These are phyloP conservation scores for Labia minor DNA, from an alignment of 2,888 invertebrate genomes.

Conservation along the genomic window DNA sequence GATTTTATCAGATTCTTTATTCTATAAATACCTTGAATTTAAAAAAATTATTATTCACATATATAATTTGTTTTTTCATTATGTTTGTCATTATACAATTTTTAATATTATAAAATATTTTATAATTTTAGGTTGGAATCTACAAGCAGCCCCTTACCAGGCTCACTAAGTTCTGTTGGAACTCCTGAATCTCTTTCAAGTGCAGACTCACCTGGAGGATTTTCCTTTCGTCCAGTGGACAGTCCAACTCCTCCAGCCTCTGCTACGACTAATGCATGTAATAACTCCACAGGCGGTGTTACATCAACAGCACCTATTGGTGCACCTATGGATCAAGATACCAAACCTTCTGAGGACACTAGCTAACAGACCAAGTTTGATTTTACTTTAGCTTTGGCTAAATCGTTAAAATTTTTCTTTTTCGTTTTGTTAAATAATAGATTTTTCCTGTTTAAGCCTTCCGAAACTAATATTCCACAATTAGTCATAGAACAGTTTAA, in stretches of 20 bases:
- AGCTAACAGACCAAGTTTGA: background rate
- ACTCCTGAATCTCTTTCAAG: slow-evolving; percentile 51
- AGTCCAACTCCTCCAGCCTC: slow-evolving; percentile 40
- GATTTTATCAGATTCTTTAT: too few species aligned
- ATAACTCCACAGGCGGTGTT: background rate
- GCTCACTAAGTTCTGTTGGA: slow-evolving; percentile 46
- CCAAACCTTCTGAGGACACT: background rate
- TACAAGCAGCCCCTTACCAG: slow-evolving; percentile 41
- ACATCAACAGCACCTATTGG: background rate
- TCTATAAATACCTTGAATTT: too few species aligned
- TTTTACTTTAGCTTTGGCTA: background rate
- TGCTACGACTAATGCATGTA: background rate
- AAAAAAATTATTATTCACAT: too few species aligned
- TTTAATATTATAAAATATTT: too few species aligned
- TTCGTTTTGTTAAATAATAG: too few species aligned
- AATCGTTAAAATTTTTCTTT: background rate
- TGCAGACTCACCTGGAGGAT: slow-evolving; percentile 46
- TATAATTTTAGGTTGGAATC: slow-evolving; percentile 21
- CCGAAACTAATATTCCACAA: background rate
- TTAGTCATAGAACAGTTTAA: background rate
- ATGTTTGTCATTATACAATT: background rate
- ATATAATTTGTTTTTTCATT: too few species aligned
- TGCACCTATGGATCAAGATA: background rate
- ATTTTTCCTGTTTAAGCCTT: background rate
- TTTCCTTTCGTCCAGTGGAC: slow-evolving; percentile 44